Conservation (phyloP, 2,113 vertebrate genomes). For the Pheucticus melanocephalus region DNA sequence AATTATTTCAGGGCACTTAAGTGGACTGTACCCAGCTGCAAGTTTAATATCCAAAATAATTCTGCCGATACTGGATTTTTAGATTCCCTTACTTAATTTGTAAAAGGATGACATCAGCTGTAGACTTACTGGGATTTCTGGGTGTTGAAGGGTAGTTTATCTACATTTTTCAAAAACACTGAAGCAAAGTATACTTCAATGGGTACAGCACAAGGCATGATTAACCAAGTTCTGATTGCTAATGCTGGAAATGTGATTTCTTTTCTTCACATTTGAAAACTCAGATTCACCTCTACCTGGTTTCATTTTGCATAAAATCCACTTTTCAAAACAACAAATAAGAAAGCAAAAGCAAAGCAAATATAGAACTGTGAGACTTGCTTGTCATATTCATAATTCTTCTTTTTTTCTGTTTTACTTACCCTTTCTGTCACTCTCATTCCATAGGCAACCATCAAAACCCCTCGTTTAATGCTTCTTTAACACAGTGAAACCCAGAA, state of each 20-base stretch:
- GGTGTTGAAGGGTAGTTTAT: neutral
- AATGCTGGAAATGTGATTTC: neutral
- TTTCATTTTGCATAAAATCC: neutral
- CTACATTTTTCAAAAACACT: neutral
- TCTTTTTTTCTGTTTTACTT: neutral
- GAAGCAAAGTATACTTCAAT: neutral
- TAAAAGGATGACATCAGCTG: constrained; percentile 34
- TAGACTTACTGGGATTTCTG: neutral
- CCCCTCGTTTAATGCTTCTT: neutral
- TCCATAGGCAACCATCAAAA: neutral
- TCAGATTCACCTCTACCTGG: neutral
- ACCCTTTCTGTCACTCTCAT: neutral
- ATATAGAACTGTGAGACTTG: neutral
- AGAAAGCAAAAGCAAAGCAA: neutral
- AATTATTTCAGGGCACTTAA: constrained; percentile 73
- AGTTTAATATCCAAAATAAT: constrained; percentile 54
- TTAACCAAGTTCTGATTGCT: neutral
- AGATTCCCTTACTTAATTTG: constrained; percentile 21
- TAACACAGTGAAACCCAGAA: neutral
- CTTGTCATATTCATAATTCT: neutral
- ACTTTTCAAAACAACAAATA: neutral
- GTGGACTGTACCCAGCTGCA: constrained; percentile 57
- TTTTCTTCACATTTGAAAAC: neutral
- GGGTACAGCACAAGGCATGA: neutral
- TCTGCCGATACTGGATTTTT: constrained; percentile 53